Conservation (phyloP, 2,113 vertebrate species). For the Bufo gargarizans region DNA sequence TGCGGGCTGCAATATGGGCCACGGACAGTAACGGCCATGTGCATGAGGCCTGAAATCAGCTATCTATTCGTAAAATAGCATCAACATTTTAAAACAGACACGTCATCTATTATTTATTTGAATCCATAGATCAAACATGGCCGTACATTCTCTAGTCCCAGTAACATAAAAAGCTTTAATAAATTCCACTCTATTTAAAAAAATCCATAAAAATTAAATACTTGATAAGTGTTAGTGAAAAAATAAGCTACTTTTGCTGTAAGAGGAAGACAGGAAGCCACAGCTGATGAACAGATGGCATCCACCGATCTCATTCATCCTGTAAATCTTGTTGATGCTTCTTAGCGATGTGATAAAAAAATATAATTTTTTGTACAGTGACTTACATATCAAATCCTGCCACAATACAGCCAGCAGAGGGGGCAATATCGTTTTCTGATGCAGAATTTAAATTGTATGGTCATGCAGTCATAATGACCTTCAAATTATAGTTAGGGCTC, state of each 20-base stretch:
- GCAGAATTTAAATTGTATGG: neutral
- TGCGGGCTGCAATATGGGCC: too few relatives aligned
- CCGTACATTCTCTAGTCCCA: neutral
- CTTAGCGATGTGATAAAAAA: neutral
- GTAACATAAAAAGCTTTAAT: neutral
- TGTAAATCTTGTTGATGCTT: neutral
- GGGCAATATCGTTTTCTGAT: neutral
- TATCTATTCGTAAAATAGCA: neutral
- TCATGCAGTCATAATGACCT: neutral
- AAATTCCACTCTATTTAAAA: conserved; percentile 3
- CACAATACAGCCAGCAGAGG: neutral
- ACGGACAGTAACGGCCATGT: too few relatives aligned
- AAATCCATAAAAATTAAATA: conserved; percentile 16
- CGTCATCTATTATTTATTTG: neutral
- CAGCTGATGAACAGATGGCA: neutral
- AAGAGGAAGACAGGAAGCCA: neutral
- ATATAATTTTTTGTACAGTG: neutral
- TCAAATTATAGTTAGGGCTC: neutral
- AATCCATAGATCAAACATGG: conserved; percentile 1
- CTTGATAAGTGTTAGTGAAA: conserved; percentile 1
- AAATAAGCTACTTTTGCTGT: neutral
- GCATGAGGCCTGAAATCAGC: too few relatives aligned
- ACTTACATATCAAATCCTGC: conserved; percentile 3
- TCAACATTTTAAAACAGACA: neutral
- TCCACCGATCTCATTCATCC: neutral